Evolutionary conservation across 2,888 invertebrate genomes (phyloP), one percentile per base, ranked within the genome.

Genomic region (Globia sparganii): DNA sequence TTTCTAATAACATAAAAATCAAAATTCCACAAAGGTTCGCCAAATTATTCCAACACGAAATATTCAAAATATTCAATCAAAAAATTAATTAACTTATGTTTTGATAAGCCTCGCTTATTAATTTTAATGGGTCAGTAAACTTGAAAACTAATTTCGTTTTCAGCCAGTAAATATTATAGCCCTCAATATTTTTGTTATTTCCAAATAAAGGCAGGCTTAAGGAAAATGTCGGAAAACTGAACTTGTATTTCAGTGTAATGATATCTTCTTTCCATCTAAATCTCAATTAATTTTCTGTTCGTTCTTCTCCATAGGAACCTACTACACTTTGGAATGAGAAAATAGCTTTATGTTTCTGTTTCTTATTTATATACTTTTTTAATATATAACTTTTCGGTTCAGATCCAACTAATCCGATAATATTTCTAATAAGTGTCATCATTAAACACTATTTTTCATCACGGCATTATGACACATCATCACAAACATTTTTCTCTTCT

Each of bases 91-190:
- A 85, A 83, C 77, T 83, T 77, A 71, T 78, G 71, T 81, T 86
- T 86, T 83, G 85, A 80, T 85, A 87, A 86, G 81, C 65, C 78
- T 69, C 28, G 71, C 81, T 83, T 85, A 81, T 87, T 83, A 87
- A 87, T 86, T 86, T 83, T 82, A 87, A 87, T 86, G 78, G 85
- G 65, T 87, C 81, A 79, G 88, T 86, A 87, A 87, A 87, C 85
- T 81, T 81, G 74, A 56, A 80, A 87, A 88, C 78, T 83, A 86
- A 86, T 86, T 87, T 87, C 68, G 59, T 72, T 77, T 77, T 61
- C 61, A 64, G 67, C 66, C 73, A 71, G 69, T 64, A 77, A 86
- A 84, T n/a, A n/a, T n/a, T n/a, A n/a, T 75, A 84, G 70, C 78
- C 67, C 62, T 76, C 56, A 69, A 80, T 77, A 72, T 85, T 83